These are phyloP conservation scores for Mugil cephalus DNA, from an alignment of 2,113 vertebrate genomes.

Conservation along the genomic window DNA sequence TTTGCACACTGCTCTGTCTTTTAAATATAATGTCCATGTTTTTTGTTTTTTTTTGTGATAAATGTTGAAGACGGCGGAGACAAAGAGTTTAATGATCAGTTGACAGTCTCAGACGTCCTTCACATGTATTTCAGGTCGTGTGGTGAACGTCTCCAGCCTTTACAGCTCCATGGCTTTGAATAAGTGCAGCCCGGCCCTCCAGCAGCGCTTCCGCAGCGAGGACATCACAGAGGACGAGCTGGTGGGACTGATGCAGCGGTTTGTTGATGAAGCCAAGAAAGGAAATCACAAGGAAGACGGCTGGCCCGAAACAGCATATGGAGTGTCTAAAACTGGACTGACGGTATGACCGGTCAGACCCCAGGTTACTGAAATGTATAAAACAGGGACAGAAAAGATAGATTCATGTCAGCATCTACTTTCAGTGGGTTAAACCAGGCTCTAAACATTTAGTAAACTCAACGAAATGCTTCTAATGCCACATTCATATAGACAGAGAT, in stretches of 20 bases:
- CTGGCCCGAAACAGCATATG: conserved; percentile 88
- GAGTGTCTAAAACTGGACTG: conserved; percentile 89
- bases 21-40: too few species aligned
- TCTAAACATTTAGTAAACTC: too few species aligned
- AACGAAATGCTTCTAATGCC: too few species aligned
- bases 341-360: conserved; percentile 67
- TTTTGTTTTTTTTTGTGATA: too few species aligned
- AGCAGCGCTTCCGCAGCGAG: conserved; percentile 89
- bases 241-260: conserved; percentile 88
- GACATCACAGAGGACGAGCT: conserved; percentile 92
- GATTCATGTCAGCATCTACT: too few species aligned
- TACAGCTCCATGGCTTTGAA: conserved; percentile 65
- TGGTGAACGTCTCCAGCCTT: conserved; percentile 92
- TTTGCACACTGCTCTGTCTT: neutral
- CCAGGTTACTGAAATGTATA: neutral
- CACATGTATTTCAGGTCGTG: conserved; percentile 77
- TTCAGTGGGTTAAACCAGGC: too few species aligned
- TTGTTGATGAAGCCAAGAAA: conserved; percentile 85
- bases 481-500: too few species aligned
- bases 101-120: neutral
- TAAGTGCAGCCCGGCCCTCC: conserved; percentile 86
- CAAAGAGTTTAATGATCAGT: neutral
- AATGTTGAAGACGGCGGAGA: too few species aligned
- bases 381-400: too few species aligned
- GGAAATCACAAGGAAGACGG: conserved; percentile 82